These are phyloP conservation scores for Littorina saxatilis DNA, from an alignment of 1,140 invertebrate genomes.

Conservation along the genomic window DNA sequence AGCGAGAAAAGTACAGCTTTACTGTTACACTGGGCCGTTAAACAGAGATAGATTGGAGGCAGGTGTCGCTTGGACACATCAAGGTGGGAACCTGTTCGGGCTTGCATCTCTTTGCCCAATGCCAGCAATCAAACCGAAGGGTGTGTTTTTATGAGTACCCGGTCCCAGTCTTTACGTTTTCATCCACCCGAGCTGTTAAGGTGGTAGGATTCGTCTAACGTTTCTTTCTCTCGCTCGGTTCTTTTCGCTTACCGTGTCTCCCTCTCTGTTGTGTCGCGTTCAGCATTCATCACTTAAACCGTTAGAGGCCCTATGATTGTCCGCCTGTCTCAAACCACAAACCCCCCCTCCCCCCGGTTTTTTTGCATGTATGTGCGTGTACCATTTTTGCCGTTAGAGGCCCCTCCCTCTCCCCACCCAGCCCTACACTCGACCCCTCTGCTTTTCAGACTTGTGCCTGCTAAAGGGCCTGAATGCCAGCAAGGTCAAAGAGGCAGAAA, in stretches of 20 bases:
- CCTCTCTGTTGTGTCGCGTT: not conserved
- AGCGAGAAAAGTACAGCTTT: too few relatives aligned
- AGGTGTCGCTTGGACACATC: not conserved
- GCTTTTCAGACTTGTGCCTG: too few relatives aligned
- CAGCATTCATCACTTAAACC: too few relatives aligned
- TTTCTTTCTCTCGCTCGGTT: not conserved
- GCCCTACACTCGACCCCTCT: not conserved
- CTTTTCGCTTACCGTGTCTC: not conserved
- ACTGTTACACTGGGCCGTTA: not conserved
- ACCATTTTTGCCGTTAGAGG: too few relatives aligned
- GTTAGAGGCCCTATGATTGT: not conserved
- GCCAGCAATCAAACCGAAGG: not conserved
- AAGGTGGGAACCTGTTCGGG: not conserved
- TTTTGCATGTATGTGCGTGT: too few relatives aligned
- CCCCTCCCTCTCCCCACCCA: too few relatives aligned
- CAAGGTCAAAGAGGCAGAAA: constrained; percentile 32
- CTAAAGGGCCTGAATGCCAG: constrained; percentile 2
- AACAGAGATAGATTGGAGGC: not conserved
- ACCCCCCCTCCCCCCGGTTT: not conserved
- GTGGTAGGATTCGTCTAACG: not conserved
- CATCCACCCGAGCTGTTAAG: too few relatives aligned
- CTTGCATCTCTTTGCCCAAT: not conserved
- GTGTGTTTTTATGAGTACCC: too few relatives aligned
- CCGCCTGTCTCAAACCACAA: not conserved
- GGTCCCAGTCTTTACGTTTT: too few relatives aligned